Evolutionary conservation across 23 tunicate species (phyloP).

Genomic region (Diplosoma virens): DNA sequence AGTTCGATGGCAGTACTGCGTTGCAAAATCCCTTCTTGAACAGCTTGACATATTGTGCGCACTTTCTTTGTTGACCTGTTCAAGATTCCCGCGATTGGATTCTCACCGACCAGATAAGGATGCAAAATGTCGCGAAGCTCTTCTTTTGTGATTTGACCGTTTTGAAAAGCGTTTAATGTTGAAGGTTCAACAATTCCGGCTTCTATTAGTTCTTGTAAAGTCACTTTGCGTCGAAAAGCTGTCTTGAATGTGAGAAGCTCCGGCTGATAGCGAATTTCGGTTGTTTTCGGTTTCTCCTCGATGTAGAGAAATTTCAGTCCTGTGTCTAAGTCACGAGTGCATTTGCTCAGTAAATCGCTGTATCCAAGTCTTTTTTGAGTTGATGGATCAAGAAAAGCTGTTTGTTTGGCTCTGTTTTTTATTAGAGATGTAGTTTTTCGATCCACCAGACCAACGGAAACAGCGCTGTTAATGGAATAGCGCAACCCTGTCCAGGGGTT

Average conservation of each 20-base stretch:
- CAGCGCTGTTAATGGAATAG: slow-evolving; percentile 41
- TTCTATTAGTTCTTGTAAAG: slow-evolving; percentile 70
- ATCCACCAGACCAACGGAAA: slow-evolving; percentile 52
- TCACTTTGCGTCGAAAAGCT: slow-evolving; percentile 79
- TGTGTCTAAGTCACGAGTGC: slow-evolving; percentile 85
- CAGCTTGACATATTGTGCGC: slow-evolving; percentile 73
- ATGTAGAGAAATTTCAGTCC: slow-evolving; percentile 86
- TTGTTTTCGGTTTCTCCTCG: slow-evolving; percentile 63
- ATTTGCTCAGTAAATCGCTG: slow-evolving; percentile 76
- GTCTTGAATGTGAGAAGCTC: slow-evolving; percentile 84
- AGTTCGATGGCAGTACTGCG: slow-evolving; percentile 72
- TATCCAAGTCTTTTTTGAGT: slow-evolving; percentile 62
- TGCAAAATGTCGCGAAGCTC: slow-evolving; percentile 69
- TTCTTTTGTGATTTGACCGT: slow-evolving; percentile 66
- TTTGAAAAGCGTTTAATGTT: slow-evolving; percentile 47
- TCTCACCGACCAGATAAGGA: slow-evolving; percentile 74
- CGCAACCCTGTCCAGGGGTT: slow-evolving; percentile 87
- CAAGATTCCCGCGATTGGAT: slow-evolving; percentile 74
- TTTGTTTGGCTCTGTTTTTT: slow-evolving; percentile 49
- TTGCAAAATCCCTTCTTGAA: slow-evolving; percentile 54
- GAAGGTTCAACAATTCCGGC: slow-evolving; percentile 60
- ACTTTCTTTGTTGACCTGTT: slow-evolving; percentile 71
- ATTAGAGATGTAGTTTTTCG: slow-evolving; percentile 48
- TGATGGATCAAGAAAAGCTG: slow-evolving; percentile 72
- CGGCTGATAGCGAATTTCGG: slow-evolving; percentile 59